A percentile compares a stretch with the other conserved stretches of the same genome.
These are phyloP conservation scores for Holothuria scabra DNA, from an alignment of 53 echinoderm and acorn worm species.

Conservation along the genomic window DNA sequence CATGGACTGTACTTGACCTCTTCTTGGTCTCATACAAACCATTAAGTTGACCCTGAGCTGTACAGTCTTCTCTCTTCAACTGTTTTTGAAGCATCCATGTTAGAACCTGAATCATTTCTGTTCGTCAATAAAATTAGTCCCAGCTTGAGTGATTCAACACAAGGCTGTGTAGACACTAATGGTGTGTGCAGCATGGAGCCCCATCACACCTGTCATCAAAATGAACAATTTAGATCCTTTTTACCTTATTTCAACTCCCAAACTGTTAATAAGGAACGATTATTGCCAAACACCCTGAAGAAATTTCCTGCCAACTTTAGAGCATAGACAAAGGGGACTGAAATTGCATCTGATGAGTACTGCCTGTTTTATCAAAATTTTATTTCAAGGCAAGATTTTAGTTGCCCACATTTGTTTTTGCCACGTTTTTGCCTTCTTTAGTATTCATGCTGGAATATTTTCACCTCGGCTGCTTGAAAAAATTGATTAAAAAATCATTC, in stretches of 20 bases:
- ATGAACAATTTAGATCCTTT: constrained; percentile 20
- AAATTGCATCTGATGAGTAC: too few species aligned
- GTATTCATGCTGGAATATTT: too few species aligned
- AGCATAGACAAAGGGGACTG: background rate
- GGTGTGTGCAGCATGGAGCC: background rate
- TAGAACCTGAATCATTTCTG: constrained; percentile 1
- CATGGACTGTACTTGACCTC: too few species aligned
- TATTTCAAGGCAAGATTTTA: too few species aligned
- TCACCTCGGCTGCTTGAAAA: too few species aligned
- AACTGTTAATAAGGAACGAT: constrained; percentile 28
- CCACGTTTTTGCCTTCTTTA: too few species aligned
- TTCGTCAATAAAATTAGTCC: constrained; percentile 6
- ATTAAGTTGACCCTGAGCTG: background rate
- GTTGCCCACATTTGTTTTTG: too few species aligned
- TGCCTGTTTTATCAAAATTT: too few species aligned
- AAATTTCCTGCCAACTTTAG: constrained; percentile 10
- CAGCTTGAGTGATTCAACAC: background rate
- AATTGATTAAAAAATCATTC: too few species aligned
- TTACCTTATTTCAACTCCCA: constrained; percentile 22
- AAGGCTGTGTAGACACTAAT: constrained; percentile 10
- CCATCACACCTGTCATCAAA: constrained; percentile 19
- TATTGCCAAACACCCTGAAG: constrained; percentile 11
- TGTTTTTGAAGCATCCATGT: background rate
- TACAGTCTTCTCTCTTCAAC: background rate
- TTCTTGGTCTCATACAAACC: too few species aligned